Evolutionary conservation across 2,797 vertebrate species (phyloP), one percentile per base, ranked within the genome.

Genomic region (Crenuchus spilurus): DNA sequence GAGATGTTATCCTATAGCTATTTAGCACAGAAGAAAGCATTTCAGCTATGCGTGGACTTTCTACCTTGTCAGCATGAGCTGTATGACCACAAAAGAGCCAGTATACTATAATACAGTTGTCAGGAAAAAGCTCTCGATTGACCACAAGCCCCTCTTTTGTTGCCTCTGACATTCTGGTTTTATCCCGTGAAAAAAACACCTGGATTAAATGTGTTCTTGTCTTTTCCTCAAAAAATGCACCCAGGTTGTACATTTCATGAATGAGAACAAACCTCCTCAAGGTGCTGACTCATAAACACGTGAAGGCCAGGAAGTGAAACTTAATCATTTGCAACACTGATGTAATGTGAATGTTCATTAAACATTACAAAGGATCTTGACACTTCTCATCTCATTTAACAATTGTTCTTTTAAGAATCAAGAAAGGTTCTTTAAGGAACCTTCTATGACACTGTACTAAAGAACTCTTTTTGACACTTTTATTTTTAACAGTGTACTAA

Each of bases 221-320:
- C 76, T 79, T 79, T 83, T 78, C 82, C 78, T 54, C 80, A 80
- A 85, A 84, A n/a, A 84, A 85, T 77, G 70, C 57, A 64, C 78
- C 83, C 82, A n/a, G n/a, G n/a, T n/a, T 83, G 83, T 87, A 89
- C 85, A 87, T 89, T 87, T 55, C 72, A 49, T 63, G 66, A 60
- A 63, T 18, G 18, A 70, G 65, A 52, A 58, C 24, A 33, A 37
- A 57, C 44, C 52, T 60, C 22, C 18, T 52, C 22, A 60, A 70
- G 71, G 26, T 61, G 60, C 46, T 74, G 54, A 64, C 61, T 42
- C 11, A 49, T 41, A 69, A 60, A 54, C 14, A 67, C 13, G n/a
- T 10, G 20, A 61, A 5, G 41, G 49, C 20, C 24, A 13, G 13
- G 22, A 16, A 72, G 16, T 37, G 35, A 41, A 60, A 7, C 24